phyloP scores from a whole-genome alignment of 2,888 invertebrate species.

The Agonum fuliginosum region DNA sequence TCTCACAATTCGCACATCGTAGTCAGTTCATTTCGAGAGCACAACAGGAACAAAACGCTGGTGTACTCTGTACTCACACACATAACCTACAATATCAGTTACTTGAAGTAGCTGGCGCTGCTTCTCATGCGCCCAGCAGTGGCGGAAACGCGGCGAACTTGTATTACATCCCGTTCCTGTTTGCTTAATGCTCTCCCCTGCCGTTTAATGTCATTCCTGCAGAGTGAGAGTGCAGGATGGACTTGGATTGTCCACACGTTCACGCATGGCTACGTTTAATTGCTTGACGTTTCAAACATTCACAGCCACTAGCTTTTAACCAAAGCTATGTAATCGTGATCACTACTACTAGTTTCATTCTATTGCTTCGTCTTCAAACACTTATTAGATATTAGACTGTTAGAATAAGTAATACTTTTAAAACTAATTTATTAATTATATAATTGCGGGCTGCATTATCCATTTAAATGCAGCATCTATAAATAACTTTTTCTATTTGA shows the following conservation, averaged over 20 bases:
- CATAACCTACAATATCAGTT: slow-evolving; percentile 21
- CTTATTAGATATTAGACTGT: too few relatives aligned
- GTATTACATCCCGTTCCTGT: slow-evolving; percentile 59
- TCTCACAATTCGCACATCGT: slow-evolving; percentile 13
- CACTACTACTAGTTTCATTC: too few relatives aligned
- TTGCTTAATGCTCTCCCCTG: slow-evolving; percentile 55
- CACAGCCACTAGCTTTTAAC: slow-evolving; percentile 6
- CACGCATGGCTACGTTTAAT: slow-evolving; percentile 56
- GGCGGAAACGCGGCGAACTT: slow-evolving; percentile 47
- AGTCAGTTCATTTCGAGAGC: slow-evolving; percentile 27
- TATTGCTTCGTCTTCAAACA: too few relatives aligned
- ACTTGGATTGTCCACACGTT: slow-evolving; percentile 18
- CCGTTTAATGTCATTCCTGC: slow-evolving; percentile 54
- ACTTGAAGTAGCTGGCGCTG: slow-evolving; percentile 34
- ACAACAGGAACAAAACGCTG: slow-evolving; percentile 36
- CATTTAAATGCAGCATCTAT: too few relatives aligned
- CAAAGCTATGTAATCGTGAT: slow-evolving; percentile 20
- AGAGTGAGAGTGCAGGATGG: slow-evolving; percentile 32
- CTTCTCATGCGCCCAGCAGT: not conserved
- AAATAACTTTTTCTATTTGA: too few relatives aligned
- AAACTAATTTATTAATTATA: too few relatives aligned
- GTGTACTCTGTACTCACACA: slow-evolving; percentile 6
- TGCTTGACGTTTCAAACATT: slow-evolving; percentile 54
- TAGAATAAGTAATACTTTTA: too few relatives aligned
- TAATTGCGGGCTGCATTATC: too few relatives aligned